Evolutionary conservation across 1,140 invertebrate species (phyloP), one percentile per base, ranked within the genome.

Genomic region (Pentalonia nigronervosa): DNA sequence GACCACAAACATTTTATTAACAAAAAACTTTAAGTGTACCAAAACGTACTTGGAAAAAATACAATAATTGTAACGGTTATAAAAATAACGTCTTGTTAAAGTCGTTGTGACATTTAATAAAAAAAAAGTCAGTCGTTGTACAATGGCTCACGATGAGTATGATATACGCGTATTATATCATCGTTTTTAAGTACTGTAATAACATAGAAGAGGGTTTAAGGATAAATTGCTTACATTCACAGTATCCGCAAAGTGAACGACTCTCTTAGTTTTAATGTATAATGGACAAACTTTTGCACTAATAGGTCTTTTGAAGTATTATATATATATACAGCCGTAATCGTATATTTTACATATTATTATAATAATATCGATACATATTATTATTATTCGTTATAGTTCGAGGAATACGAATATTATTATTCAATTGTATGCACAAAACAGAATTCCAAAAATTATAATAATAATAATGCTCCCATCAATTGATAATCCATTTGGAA

Each of bases 401-500:
- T 14, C 23, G 41, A 25, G 9, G 84, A 50, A 50, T 50, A 34
- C n/a, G 8, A 50, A 88, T 30, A 50, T 50, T 30, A 50, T 50
- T 88, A 88, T 88, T 34, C 30, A 50, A 21, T 20, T 34, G 47
- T 50, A 34, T 34, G 45, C 30, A 20, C 11, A 30, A 30, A 23
- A 2, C 14, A 17, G 23, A n/a, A 23, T 50, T 34, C 48, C 2
- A 89, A 53, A 36, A 89, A 89, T 53, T n/a, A 89, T 56, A 56
- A 53, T 45, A 53, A 53, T 53, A 84, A 84, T 45, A 84, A 84
- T 41, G 36, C 3, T 89, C 8, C n/a, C 56, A 23, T 89, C 48
- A 56, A 89, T 89, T 34, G 48, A 89, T 89, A 36, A 89, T 50
- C 48, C 88, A 41, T 53, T 50, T 89, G 87, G 87, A 89, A n/a